Evolutionary conservation across 1,140 invertebrate species (phyloP).

Genomic region (Plutomurus gul): DNA sequence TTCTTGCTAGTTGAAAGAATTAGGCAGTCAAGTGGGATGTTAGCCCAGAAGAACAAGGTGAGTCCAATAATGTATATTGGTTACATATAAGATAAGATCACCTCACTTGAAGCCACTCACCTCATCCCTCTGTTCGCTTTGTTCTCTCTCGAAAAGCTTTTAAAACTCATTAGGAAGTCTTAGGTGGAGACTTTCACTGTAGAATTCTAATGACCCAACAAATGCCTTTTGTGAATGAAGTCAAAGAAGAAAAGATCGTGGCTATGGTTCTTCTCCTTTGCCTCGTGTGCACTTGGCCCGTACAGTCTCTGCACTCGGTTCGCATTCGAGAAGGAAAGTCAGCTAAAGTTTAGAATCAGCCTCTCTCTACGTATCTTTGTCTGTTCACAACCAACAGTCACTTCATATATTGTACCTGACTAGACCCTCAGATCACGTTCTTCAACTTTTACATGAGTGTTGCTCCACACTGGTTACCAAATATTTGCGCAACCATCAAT

Average conservation of each 20-base stretch:
- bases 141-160: slow-evolving; percentile 3
- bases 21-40: too few relatives aligned
- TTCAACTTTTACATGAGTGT: slow-evolving; percentile 6
- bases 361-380: too few relatives aligned
- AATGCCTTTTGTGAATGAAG: slow-evolving; percentile 13
- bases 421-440: not conserved
- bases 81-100: not conserved
- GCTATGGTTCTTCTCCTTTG: not conserved
- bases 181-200: not conserved
- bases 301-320: too few relatives aligned
- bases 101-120: not conserved
- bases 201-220: not conserved
- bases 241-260: not conserved
- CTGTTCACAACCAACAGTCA: not conserved
- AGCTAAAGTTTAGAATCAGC: too few relatives aligned
- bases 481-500: slow-evolving; percentile 9
- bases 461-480: not conserved
- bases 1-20: too few relatives aligned
- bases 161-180: slow-evolving; percentile 35
- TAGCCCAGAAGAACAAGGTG: too few relatives aligned
- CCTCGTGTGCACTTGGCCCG: not conserved
- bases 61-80: slow-evolving; percentile 2
- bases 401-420: too few relatives aligned
- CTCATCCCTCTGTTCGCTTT: too few relatives aligned
- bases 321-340: too few relatives aligned